phyloP scores from a whole-genome alignment of 1,140 invertebrate species.

The Gonatopus flavifemur region DNA sequence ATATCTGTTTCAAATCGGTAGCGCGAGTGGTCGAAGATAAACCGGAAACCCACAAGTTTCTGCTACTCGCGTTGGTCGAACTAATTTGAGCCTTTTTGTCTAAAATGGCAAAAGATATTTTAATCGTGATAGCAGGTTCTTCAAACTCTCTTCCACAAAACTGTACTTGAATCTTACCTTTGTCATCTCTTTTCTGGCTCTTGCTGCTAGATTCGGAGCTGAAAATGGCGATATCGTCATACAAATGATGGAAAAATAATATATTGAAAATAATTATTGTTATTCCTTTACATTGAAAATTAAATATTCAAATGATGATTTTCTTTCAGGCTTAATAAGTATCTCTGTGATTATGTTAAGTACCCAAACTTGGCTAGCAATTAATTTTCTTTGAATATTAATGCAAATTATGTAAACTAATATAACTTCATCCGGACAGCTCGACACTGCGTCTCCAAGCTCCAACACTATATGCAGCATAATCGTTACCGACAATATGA shows the following conservation, averaged over 20 bases:
- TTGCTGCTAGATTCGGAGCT: conserved; percentile 47
- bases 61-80: conserved; percentile 57
- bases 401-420: too few relatives aligned
- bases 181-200: conserved; percentile 51
- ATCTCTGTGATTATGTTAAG: conserved; percentile 57
- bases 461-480: conserved; percentile 10
- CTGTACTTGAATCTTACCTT: conserved; percentile 37
- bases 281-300: conserved; percentile 16
- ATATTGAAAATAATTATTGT: background rate
- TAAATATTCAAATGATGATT: conserved; percentile 28
- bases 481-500: conserved; percentile 13
- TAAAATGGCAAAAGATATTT: conserved; percentile 26
- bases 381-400: conserved; percentile 29
- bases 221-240: conserved; percentile 37
- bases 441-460: conserved; percentile 12
- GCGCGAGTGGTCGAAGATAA: conserved; percentile 85
- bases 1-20: conserved; percentile 87
- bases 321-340: conserved; percentile 43
- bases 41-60: conserved; percentile 91
- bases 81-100: conserved; percentile 47
- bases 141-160: background rate
- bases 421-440: too few relatives aligned
- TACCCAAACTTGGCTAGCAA: conserved; percentile 56
- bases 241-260: background rate
- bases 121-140: background rate